Conservation (phyloP, 2,888 invertebrate genomes). For the Phengaris arion region DNA sequence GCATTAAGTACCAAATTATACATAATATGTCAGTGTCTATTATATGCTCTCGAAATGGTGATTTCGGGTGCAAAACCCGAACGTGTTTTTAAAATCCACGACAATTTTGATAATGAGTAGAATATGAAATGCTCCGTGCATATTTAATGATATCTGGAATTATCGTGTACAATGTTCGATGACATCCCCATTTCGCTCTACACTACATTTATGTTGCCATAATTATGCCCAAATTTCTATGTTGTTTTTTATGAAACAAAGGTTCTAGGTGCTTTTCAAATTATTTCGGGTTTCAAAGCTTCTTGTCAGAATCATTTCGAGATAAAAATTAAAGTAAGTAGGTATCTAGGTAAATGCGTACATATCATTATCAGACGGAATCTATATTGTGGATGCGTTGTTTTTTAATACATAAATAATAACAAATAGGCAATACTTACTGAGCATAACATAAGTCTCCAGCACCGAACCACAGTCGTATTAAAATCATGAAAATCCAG, state of each 20-base stretch:
- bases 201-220: background rate
- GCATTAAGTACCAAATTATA: too few species aligned
- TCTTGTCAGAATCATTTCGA: background rate
- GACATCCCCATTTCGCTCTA: background rate
- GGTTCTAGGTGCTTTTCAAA: background rate
- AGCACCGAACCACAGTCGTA: conserved; percentile 68
- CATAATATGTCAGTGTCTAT: too few species aligned
- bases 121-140: conserved; percentile 1
- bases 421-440: conserved; percentile 53
- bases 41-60: too few species aligned
- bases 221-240: too few species aligned
- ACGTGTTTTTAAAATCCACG: background rate
- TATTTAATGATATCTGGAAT: conserved; percentile 10
- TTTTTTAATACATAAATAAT: background rate
- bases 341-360: too few species aligned
- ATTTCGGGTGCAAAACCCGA: too few species aligned
- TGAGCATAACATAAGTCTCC: conserved; percentile 74
- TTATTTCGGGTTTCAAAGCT: too few species aligned
- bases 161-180: background rate
- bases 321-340: too few species aligned
- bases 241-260: too few species aligned
- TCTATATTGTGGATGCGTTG: too few species aligned
- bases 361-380: too few species aligned
- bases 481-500: conserved; percentile 62
- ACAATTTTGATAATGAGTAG: background rate